Evolutionary conservation across 2,888 invertebrate species (phyloP).

Genomic region (Toxonevra muliebris): DNA sequence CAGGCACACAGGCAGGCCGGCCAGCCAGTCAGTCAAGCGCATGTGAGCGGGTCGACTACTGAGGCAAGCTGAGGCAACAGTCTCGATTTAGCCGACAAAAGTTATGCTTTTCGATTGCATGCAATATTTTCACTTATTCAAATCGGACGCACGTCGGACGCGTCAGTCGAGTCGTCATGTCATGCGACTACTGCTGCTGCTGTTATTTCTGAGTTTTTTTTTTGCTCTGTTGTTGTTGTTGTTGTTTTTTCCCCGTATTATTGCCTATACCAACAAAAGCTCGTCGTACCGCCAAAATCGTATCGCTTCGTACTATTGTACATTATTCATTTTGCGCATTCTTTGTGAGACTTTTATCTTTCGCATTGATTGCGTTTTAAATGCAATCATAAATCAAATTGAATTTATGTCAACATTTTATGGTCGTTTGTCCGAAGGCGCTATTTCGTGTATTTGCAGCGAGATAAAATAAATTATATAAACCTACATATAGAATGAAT

Average conservation of each 20-base stretch:
- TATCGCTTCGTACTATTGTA: constrained; percentile 9
- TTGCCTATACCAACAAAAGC: no score
- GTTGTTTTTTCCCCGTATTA: neutral
- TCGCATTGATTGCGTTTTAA: constrained; percentile 56
- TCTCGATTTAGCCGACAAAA: no score
- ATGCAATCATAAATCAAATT: constrained; percentile 57
- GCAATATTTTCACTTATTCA: constrained; percentile 31
- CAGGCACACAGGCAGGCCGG: constrained; percentile 7
- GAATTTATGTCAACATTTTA: constrained; percentile 58
- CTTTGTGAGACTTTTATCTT: constrained; percentile 27
- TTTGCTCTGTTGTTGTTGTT: neutral
- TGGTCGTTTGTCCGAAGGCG: constrained; percentile 55
- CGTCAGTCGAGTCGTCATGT: no score
- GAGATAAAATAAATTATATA: constrained; percentile 50
- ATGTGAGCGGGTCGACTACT: neutral
- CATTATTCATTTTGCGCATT: constrained; percentile 22
- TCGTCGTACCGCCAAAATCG: constrained; percentile 22
- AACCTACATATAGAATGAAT: constrained; percentile 6
- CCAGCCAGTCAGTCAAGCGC: constrained; percentile 3
- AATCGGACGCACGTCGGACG: constrained; percentile 4
- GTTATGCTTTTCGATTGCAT: constrained; percentile 14
- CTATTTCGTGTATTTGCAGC: constrained; percentile 50
- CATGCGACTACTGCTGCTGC: constrained; percentile 4
- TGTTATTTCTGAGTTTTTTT: neutral
- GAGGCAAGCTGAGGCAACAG: neutral